Base-by-base conservation (phyloP, 2,888 invertebrate genomes). In the Pachydiplax longipennis region DNA sequence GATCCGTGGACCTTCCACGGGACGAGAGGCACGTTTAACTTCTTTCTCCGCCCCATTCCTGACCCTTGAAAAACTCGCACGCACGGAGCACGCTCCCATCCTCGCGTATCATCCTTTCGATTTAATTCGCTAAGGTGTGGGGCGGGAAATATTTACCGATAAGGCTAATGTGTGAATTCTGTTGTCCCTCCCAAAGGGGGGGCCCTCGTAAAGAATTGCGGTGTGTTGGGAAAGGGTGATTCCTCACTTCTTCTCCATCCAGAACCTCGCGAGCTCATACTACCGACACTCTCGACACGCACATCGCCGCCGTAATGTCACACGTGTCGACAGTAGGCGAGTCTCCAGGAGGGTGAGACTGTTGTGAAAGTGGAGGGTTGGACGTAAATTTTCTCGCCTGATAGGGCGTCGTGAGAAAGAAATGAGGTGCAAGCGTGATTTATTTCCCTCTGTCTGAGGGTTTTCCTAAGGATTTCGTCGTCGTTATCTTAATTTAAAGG, bases 301-400 rank as follows among this genome's bases (percentile, higher is more conserved):
- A 83, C 83, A 73, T 58, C 83, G 40, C n/a, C n/a, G 48, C 82
- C 25, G 15, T 83, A 35, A 58, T 83, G 83, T 83, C 83, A 31
- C 83, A 83, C 83, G 25, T 31, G 53, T 58, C 83, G 83, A 35
- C 53, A 37, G 4, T 40, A 13, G 37, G 22, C 37, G n/a, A 61
- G 18, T 22, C 61, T 2, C 18, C 15, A 31, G 73, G 4, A 25
- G 83, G 35, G 40, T 53, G 58, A 58, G 35, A 18, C 48, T 18
- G 22, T 18, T 25, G 22, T 65, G 22, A n/a, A 53, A 13, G 73
- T 73, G 25, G 73, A 31, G 73, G 31, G 73, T 73, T 73, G n/a
- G 31, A 73, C 73, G 25, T 31, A 73, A 73, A 73, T 31, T 13
- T 73, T 73, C 25, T 25, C 73, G 31, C 73, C 10, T 73, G 25